These are phyloP conservation scores for Diploscapter pachys DNA, from an alignment of 1,140 invertebrate species.

Conservation along the genomic window DNA sequence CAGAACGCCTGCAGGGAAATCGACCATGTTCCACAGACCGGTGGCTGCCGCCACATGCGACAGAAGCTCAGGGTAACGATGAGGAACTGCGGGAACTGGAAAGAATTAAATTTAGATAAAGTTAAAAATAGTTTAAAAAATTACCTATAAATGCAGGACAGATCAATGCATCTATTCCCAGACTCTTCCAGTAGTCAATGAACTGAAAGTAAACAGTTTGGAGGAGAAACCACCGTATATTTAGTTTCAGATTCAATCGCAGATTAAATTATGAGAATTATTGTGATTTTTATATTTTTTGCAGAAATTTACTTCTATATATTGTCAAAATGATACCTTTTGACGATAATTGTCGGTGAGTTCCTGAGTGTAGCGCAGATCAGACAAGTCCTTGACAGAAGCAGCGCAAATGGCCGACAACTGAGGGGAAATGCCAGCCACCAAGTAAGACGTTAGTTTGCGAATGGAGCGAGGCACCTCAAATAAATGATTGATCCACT, in stretches of 20 bases:
- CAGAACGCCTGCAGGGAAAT: conserved; percentile 35
- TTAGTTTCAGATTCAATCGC: too few species aligned
- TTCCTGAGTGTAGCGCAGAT: conserved; percentile 37
- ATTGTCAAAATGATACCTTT: conserved; percentile 23
- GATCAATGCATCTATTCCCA: conserved; percentile 47
- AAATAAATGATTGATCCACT: neutral
- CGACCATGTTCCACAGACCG: conserved; percentile 37
- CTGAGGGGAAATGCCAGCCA: conserved; percentile 38
- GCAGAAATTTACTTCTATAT: conserved; percentile 26
- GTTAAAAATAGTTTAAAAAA: too few species aligned
- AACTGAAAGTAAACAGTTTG: conserved; percentile 37
- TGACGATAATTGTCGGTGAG: conserved; percentile 44
- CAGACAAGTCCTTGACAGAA: conserved; percentile 20
- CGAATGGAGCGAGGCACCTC: conserved; percentile 48
- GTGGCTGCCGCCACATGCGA: conserved; percentile 45
- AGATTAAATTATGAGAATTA: conserved; percentile 13
- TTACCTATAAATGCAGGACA: conserved; percentile 42
- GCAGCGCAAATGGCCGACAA: conserved; percentile 26
- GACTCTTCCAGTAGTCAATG: conserved; percentile 44
- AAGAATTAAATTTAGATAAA: neutral
- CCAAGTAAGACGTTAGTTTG: conserved; percentile 25
- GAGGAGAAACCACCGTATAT: neutral
- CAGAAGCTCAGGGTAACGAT: conserved; percentile 41
- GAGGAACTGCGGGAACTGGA: conserved; percentile 43
- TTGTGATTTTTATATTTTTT: conserved; percentile 14